phyloP scores from a whole-genome alignment of 1,140 invertebrate species.

The Drosophila kohkoa region DNA sequence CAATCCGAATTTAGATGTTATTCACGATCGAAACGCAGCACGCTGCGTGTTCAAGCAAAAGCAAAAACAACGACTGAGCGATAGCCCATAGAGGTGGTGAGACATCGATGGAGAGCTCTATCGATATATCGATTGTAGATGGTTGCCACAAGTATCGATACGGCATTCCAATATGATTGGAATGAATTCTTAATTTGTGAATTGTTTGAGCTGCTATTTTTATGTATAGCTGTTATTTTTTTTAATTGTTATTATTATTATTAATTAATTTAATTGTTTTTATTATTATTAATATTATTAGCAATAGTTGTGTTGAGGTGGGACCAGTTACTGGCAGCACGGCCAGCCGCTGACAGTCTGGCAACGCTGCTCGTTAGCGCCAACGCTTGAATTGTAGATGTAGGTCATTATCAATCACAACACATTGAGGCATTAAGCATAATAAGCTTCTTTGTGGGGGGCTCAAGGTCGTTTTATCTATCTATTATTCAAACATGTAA shows the following conservation, averaged over 20 bases:
- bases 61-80: conserved; percentile 49
- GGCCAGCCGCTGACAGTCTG: background rate
- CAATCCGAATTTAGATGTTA: conserved; percentile 32
- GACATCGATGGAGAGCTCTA: too few relatives aligned
- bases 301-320: conserved; percentile 1
- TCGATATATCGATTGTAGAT: too few relatives aligned
- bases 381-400: background rate
- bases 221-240: too few relatives aligned
- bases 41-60: conserved; percentile 38
- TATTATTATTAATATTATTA: too few relatives aligned
- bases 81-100: background rate
- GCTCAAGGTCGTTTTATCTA: background rate
- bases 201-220: too few relatives aligned
- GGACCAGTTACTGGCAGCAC: background rate
- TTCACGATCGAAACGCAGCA: conserved; percentile 31
- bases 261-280: too few relatives aligned
- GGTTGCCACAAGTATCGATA: too few relatives aligned
- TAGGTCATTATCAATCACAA: background rate
- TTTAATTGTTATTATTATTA: too few relatives aligned
- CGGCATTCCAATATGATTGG: too few relatives aligned
- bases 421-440: background rate
- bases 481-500: background rate
- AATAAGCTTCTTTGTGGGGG: background rate
- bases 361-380: background rate
- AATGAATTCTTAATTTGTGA: too few relatives aligned